A percentile compares a stretch with the other conserved stretches of the same genome.
Evolutionary conservation across 2,888 invertebrate genomes (phyloP).

Genomic region (Phytoseiulus persimilis): DNA sequence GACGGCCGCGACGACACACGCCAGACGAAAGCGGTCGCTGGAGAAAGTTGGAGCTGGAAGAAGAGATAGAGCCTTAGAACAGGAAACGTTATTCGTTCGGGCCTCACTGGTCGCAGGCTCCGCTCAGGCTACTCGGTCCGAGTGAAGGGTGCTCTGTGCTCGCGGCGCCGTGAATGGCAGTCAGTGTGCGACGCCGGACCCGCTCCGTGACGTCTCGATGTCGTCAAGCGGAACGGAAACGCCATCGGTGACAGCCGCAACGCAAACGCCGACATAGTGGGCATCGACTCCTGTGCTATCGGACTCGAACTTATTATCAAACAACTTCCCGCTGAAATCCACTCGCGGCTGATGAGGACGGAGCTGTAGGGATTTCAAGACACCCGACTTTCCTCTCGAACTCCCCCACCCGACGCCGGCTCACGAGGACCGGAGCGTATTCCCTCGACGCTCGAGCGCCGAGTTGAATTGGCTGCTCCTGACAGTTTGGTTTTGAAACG

Average conservation of each 20-base stretch:
- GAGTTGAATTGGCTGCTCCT: not conserved
- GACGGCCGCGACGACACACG: not conserved
- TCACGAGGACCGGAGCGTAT: no score
- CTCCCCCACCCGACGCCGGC: no score
- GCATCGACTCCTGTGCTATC: not conserved
- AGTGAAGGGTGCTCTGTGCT: not conserved
- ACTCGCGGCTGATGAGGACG: no score
- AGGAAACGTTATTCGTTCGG: not conserved
- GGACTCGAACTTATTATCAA: not conserved
- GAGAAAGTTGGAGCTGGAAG: not conserved
- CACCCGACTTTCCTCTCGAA: no score
- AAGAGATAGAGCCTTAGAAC: not conserved
- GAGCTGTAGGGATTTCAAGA: no score
- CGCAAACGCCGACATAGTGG: not conserved
- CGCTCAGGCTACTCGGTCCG: not conserved
- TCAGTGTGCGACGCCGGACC: not conserved
- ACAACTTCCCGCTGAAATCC: not conserved
- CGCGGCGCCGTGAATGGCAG: not conserved
- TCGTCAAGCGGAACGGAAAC: not conserved
- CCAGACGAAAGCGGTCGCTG: not conserved
- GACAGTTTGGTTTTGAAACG: not conserved
- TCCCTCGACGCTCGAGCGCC: no score
- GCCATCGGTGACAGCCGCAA: not conserved
- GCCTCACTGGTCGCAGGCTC: not conserved
- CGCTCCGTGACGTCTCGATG: not conserved